Percentiles rank a stretch among this genome's conserved stretches.
These are phyloP conservation scores for Brachionus rubens DNA, from an alignment of 1,140 invertebrate genomes.

Conservation along the genomic window DNA sequence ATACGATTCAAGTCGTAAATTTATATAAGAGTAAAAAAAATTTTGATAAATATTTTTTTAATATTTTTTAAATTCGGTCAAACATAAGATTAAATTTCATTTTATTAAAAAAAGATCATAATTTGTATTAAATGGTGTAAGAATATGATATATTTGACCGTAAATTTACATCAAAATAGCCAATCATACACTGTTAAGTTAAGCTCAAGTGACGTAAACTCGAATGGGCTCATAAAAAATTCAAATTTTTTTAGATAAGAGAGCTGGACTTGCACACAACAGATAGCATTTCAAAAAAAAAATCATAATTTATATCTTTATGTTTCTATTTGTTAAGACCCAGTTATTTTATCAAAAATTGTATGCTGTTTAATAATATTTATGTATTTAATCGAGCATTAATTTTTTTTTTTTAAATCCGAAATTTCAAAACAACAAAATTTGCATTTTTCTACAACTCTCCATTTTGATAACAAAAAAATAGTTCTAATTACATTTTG, in stretches of 20 bases:
- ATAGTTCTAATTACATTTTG: constrained; percentile 35
- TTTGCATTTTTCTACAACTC: constrained; percentile 31
- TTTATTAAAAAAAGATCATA: constrained; percentile 18
- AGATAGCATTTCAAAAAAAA: too few species aligned
- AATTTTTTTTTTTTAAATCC: background rate
- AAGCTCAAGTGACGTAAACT: background rate
- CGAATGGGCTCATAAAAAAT: too few species aligned
- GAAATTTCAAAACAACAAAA: background rate
- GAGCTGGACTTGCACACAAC: too few species aligned
- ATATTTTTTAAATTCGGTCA: constrained; percentile 13
- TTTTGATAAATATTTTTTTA: constrained; percentile 13
- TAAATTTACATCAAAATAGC: background rate
- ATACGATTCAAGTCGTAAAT: too few species aligned
- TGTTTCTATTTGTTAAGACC: background rate
- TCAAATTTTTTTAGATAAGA: too few species aligned
- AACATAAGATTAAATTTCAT: constrained; percentile 23
- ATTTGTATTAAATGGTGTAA: constrained; percentile 15
- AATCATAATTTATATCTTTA: too few species aligned
- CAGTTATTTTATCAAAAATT: constrained; percentile 18
- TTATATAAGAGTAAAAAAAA: constrained; percentile 2
- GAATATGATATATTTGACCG: constrained; percentile 27
- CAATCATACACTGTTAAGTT: background rate
- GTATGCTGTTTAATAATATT: constrained; percentile 35
- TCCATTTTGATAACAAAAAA: too few species aligned
- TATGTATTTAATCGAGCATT: constrained; percentile 4